Base-by-base conservation (phyloP, 2,888 invertebrate genomes). In the Achlya flavicornis region DNA sequence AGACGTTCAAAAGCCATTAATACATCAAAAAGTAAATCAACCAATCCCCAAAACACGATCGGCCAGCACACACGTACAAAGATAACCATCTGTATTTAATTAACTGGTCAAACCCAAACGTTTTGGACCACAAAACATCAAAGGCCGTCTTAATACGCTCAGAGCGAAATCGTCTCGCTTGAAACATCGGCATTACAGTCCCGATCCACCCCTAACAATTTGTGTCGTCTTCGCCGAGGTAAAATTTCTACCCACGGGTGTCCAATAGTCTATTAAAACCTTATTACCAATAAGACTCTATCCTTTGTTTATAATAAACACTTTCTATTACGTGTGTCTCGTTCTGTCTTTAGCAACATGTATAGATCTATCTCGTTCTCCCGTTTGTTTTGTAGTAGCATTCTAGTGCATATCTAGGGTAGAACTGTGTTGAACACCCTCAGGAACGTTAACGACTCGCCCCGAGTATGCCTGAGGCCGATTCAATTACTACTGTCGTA, bases 261-360 rank as follows among this genome's bases (percentile, higher is more conserved):
- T 86, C 91, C 91, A 87, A 91, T 90, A 89, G 90, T 89, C 86
- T 82, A 86, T 87, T 85, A 87, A 85, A 86, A 80, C 85, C 77
- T 81, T 79, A 81, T 78, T 89, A 90, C 91, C 92, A 92, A 92
- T 92, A 91, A 92, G 90, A 90, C 91, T 89, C 84, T 87, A 90
- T 91, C 90, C 92, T 91, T 91, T 92, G 92, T 91, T 92, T 92
- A 92, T 92, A 89, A 92, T 93, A 92, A 92, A 93, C 92, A 92
- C 90, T 90, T 92, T 89, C 89, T 80, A 88, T 85, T 83, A 68
- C 67, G 58, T 61, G 72, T 73, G 57, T 88, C 88, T 75, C 81
- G 71, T 58, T 88, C 75, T 19, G 66, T 64, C 82, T 14, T 53
- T 14, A 57, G 58, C 14, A 32, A 58, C 16, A 16, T 33, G 61